phyloP scores from a whole-genome alignment of 2,888 invertebrate genomes.

The Pyralis farinalis region DNA sequence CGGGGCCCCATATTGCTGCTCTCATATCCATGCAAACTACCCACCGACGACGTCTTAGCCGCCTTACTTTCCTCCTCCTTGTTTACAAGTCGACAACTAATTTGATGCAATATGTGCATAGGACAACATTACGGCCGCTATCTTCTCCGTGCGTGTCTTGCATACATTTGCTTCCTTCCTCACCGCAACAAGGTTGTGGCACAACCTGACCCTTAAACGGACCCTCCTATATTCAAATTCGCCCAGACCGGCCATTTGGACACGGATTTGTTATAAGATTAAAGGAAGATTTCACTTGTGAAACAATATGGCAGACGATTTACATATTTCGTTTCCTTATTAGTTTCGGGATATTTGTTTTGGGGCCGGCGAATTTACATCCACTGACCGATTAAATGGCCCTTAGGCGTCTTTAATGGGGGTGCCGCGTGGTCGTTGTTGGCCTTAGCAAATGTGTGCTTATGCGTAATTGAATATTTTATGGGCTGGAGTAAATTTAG shows the following conservation, averaged over 20 bases:
- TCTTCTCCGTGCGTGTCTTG: conserved; percentile 77
- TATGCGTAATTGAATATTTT: conserved; percentile 81
- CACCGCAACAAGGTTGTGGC: conserved; percentile 52
- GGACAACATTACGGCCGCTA: conserved; percentile 78
- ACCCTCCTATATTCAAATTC: conserved; percentile 78
- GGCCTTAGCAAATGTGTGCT: conserved; percentile 79
- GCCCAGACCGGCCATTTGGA: conserved; percentile 78
- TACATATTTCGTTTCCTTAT: conserved; percentile 82
- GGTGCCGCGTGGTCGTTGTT: conserved; percentile 80
- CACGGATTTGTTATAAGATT: conserved; percentile 82
- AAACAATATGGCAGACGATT: conserved; percentile 80
- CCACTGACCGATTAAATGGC: conserved; percentile 81
- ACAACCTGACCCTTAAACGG: conserved; percentile 65
- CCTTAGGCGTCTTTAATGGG: conserved; percentile 81
- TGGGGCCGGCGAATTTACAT: conserved; percentile 79
- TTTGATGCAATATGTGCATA: conserved; percentile 82
- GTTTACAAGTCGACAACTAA: conserved; percentile 81
- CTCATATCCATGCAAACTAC: conserved; percentile 82
- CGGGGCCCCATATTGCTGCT: conserved; percentile 75
- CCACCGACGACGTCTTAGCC: conserved; percentile 71
- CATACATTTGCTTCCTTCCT: conserved; percentile 73
- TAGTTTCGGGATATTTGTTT: conserved; percentile 81
- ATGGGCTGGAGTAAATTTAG: conserved; percentile 69
- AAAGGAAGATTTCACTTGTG: conserved; percentile 82
- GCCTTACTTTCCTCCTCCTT: conserved; percentile 73